A percentile compares a stretch with the other conserved stretches of the same genome.
These are phyloP conservation scores for Anoplolepis gracilipes DNA, from an alignment of 1,140 invertebrate genomes.

Conservation along the genomic window DNA sequence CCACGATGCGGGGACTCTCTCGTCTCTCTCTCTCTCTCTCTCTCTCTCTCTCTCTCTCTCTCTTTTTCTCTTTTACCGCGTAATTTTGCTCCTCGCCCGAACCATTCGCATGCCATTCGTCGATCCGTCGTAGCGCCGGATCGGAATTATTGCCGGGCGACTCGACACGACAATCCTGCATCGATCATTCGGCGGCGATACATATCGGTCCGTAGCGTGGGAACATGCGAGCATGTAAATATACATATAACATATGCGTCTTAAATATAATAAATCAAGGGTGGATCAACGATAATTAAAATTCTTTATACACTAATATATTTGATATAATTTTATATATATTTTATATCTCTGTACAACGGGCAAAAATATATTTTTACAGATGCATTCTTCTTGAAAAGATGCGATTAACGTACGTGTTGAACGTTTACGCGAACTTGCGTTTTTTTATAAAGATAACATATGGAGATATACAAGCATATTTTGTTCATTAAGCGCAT, in stretches of 20 bases:
- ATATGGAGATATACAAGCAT: conserved; percentile 12
- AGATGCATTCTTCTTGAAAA: not conserved
- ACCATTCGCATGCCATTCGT: conserved; percentile 54
- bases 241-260: not conserved
- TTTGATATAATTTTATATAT: not conserved
- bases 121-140: conserved; percentile 54
- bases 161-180: conserved; percentile 53
- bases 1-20: conserved; percentile 43
- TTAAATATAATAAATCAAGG: conserved; percentile 20
- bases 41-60: conserved; percentile 31
- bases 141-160: conserved; percentile 57
- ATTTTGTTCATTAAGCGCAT: conserved; percentile 29
- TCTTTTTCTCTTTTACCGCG: conserved; percentile 16
- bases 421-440: not conserved
- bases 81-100: conserved; percentile 48
- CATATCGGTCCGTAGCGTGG: conserved; percentile 52
- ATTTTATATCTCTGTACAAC: not conserved
- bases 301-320: too few relatives aligned
- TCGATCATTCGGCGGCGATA: conserved; percentile 52
- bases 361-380: not conserved
- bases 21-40: conserved; percentile 41
- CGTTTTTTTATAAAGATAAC: not conserved
- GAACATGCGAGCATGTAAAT: conserved; percentile 24
- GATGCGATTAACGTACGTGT: conserved; percentile 4
- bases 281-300: not conserved